These are phyloP conservation scores for Drosophila setosimentum DNA, from an alignment of 2,888 invertebrate genomes.

Conservation along the genomic window DNA sequence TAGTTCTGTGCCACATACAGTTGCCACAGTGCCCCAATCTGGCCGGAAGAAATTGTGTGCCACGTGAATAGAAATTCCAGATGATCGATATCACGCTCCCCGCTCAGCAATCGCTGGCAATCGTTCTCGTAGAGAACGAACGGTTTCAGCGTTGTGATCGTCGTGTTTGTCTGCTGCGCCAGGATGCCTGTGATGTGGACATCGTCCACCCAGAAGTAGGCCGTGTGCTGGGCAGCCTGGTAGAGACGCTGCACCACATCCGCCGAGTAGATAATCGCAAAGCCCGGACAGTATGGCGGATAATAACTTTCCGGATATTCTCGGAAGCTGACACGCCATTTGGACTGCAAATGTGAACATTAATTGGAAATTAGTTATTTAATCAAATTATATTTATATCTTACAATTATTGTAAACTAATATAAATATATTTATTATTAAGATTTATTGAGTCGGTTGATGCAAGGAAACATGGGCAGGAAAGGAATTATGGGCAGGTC, in stretches of 20 bases:
- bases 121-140: constrained; percentile 68
- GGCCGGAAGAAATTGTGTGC: constrained; percentile 84
- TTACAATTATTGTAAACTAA: too few relatives aligned
- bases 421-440: too few relatives aligned
- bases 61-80: constrained; percentile 83
- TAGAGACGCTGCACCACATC: constrained; percentile 88
- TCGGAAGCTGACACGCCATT: constrained; percentile 90
- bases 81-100: constrained; percentile 70
- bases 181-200: constrained; percentile 91
- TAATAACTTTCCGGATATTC: constrained; percentile 89
- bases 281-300: constrained; percentile 92
- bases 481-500: too few relatives aligned
- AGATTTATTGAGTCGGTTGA: too few relatives aligned
- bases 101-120: constrained; percentile 69
- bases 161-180: constrained; percentile 86
- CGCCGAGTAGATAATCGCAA: constrained; percentile 89
- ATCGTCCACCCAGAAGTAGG: constrained; percentile 94
- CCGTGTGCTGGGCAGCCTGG: constrained; percentile 87
- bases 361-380: not conserved
- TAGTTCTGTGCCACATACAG: constrained; percentile 61
- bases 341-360: constrained; percentile 85
- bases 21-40: constrained; percentile 85
- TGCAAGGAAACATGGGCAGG: too few relatives aligned
- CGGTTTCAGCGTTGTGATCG: constrained; percentile 84
- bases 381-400: too few relatives aligned